phyloP scores from a whole-genome alignment of 2,888 invertebrate species.

The Pseudococcus viburni region DNA sequence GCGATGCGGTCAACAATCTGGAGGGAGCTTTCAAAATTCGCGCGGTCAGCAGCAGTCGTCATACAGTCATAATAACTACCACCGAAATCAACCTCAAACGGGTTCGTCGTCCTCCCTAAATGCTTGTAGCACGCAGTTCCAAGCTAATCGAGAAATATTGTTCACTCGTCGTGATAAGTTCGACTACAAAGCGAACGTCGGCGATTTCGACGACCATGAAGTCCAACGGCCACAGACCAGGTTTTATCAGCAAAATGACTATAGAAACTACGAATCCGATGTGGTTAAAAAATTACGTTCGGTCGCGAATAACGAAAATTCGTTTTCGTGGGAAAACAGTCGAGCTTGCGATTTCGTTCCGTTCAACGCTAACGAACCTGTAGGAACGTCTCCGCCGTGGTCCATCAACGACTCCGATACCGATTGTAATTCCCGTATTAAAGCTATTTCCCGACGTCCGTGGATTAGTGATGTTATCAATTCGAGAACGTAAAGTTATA shows the following conservation, averaged over 20 bases:
- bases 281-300: neutral
- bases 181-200: neutral
- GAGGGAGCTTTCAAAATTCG: neutral
- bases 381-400: neutral
- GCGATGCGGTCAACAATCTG: neutral
- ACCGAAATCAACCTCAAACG: neutral
- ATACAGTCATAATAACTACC: neutral
- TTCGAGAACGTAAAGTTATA: neutral
- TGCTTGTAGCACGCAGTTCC: neutral
- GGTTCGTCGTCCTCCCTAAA: neutral
- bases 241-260: neutral
- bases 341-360: neutral
- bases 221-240: neutral
- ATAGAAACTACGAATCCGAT: neutral
- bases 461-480: neutral
- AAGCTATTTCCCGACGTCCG: neutral
- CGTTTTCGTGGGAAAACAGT: conserved; percentile 9
- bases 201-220: neutral
- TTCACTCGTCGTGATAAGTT: conserved; percentile 21
- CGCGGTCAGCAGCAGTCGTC: neutral
- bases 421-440: neutral
- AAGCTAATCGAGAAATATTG: neutral
- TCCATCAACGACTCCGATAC: neutral
- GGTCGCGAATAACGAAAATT: neutral
- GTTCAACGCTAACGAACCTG: neutral